These are phyloP conservation scores for Cyphomyrmex costatus DNA, from an alignment of 1,140 invertebrate genomes.

Conservation along the genomic window DNA sequence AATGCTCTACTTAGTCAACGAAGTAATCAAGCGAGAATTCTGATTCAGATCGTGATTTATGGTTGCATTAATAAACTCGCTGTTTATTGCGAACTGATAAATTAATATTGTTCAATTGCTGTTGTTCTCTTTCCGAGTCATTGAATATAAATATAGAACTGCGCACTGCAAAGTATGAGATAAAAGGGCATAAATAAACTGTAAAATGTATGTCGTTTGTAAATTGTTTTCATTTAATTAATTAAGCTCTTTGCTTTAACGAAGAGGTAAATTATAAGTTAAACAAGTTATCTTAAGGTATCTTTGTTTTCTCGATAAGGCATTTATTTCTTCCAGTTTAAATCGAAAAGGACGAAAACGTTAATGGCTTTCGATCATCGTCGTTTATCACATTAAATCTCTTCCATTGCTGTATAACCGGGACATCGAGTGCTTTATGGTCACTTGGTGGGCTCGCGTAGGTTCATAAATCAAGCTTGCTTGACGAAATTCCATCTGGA, in stretches of 20 bases:
- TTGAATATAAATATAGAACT: not conserved
- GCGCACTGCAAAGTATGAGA: too few relatives aligned
- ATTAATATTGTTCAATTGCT: constrained; percentile 64
- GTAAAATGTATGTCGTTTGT: not conserved
- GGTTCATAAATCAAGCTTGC: constrained; percentile 71
- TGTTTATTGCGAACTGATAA: constrained; percentile 42
- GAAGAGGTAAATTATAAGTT: not conserved
- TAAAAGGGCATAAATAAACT: not conserved
- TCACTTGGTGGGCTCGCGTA: constrained; percentile 48
- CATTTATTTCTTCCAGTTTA: constrained; percentile 7
- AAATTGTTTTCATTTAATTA: constrained; percentile 6
- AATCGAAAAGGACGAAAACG: constrained; percentile 15
- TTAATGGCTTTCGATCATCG: constrained; percentile 41
- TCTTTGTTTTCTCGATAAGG: not conserved
- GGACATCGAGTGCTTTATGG: constrained; percentile 67
- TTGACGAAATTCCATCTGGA: constrained; percentile 64
- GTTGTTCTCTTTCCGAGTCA: not conserved
- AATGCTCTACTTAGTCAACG: constrained; percentile 60
- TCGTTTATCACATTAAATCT: constrained; percentile 46
- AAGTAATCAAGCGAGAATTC: constrained; percentile 73
- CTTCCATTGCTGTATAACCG: constrained; percentile 42
- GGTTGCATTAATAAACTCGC: constrained; percentile 55
- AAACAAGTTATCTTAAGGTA: constrained; percentile 5
- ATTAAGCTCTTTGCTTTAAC: not conserved
- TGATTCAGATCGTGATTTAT: constrained; percentile 70